phyloP scores from a whole-genome alignment of 2,888 invertebrate genomes.

The Herminia tarsipennalis region DNA sequence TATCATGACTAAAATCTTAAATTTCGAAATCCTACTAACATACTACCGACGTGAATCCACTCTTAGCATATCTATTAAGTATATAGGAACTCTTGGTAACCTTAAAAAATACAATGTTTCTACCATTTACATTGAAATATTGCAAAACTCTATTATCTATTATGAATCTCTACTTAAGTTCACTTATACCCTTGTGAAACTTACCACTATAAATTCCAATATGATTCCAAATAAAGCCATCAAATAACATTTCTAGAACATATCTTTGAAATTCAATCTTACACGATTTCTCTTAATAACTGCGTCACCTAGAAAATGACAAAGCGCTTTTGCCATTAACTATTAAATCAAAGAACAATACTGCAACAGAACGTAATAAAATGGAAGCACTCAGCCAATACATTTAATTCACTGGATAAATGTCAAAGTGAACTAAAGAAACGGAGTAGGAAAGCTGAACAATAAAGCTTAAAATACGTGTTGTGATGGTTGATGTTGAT shows the following conservation, averaged over 20 bases:
- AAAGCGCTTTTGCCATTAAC: neutral
- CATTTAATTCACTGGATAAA: conserved; percentile 41
- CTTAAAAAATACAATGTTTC: too few relatives aligned
- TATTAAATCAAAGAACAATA: neutral
- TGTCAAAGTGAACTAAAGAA: conserved; percentile 27
- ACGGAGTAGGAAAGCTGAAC: neutral
- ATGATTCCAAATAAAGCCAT: too few relatives aligned
- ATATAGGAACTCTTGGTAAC: too few relatives aligned
- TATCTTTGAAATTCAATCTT: neutral
- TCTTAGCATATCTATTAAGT: too few relatives aligned
- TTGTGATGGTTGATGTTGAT: neutral
- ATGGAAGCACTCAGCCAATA: conserved; percentile 17
- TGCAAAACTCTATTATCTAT: too few relatives aligned
- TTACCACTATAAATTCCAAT: too few relatives aligned
- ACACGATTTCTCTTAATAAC: neutral
- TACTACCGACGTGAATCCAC: too few relatives aligned
- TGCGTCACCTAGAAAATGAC: neutral
- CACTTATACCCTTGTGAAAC: too few relatives aligned
- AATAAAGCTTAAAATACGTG: neutral
- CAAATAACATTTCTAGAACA: neutral
- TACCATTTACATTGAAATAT: too few relatives aligned
- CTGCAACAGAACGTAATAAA: neutral
- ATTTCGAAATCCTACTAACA: too few relatives aligned
- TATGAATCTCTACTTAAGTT: too few relatives aligned
- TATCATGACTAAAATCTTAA: too few relatives aligned